Conservation (phyloP, 2,888 invertebrate species). For the Drosophila quinaria region DNA sequence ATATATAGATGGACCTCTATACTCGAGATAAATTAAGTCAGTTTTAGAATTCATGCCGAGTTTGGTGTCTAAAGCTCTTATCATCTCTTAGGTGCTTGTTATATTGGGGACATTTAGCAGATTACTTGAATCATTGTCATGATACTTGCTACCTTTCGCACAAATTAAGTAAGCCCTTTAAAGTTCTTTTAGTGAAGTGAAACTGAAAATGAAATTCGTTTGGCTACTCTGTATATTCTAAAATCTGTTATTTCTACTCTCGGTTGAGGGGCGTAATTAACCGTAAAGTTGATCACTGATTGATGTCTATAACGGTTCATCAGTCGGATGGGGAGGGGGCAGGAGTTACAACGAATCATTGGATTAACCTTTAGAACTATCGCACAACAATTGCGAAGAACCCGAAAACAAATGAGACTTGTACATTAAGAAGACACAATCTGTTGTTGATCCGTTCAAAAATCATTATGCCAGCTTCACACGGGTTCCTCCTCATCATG, state of each 20-base stretch:
- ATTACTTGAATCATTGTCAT: no score
- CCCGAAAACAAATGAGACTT: slow-evolving; percentile 9
- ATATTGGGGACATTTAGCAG: no score
- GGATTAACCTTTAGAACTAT: slow-evolving; percentile 3
- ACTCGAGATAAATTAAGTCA: no score
- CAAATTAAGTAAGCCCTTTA: no score
- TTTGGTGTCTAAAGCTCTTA: no score
- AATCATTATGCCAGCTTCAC: slow-evolving; percentile 13
- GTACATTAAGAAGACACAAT: not conserved
- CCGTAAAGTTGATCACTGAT: slow-evolving; percentile 18
- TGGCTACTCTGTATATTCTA: not conserved
- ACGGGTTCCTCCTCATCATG: slow-evolving; percentile 6
- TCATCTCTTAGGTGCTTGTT: no score
- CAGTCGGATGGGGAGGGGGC: not conserved
- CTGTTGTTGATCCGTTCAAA: slow-evolving; percentile 15
- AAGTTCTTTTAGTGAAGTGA: no score
- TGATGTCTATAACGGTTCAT: slow-evolving; percentile 20
- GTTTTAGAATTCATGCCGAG: no score
- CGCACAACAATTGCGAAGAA: slow-evolving; percentile 2
- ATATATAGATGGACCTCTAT: no score
- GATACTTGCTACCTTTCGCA: no score
- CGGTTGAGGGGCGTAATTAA: slow-evolving; percentile 13
- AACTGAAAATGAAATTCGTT: not conserved
- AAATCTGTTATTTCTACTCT: not conserved
- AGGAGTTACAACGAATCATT: slow-evolving; percentile 6